Evolutionary conservation across 2,113 vertebrate species (phyloP).

Genomic region (Morone chrysops): DNA sequence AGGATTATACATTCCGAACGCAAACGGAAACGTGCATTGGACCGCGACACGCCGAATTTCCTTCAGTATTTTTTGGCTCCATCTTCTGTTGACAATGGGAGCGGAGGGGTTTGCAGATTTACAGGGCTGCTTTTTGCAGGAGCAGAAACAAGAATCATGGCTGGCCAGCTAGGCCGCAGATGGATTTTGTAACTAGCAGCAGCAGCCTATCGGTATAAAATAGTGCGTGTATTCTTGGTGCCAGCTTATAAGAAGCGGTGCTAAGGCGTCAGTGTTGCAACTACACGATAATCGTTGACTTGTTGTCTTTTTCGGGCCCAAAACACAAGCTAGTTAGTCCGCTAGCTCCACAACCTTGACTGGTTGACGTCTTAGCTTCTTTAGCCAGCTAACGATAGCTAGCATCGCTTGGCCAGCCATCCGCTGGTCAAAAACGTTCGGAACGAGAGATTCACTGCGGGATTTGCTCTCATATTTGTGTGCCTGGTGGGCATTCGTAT

Average conservation of each 20-base stretch:
- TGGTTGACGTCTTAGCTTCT: slow-evolving; percentile 74
- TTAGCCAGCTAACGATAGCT: slow-evolving; percentile 68
- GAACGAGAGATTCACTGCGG: not conserved
- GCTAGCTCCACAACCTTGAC: slow-evolving; percentile 80
- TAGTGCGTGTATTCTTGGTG: slow-evolving; percentile 1
- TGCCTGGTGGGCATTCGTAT: not conserved
- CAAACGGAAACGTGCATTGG: slow-evolving; percentile 32
- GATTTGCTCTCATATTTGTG: slow-evolving; percentile 9
- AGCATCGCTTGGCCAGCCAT: slow-evolving; percentile 37
- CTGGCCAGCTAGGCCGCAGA: slow-evolving; percentile 82
- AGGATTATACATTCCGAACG: slow-evolving; percentile 41
- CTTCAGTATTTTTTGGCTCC: slow-evolving; percentile 1
- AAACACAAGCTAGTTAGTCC: slow-evolving; percentile 41
- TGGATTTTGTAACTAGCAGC: slow-evolving; percentile 45
- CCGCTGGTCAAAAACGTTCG: slow-evolving; percentile 3
- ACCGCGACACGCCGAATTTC: not conserved
- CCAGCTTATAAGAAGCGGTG: not conserved
- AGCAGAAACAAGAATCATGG: slow-evolving; percentile 82
- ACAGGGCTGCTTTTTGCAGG: slow-evolving; percentile 78
- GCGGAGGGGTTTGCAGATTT: slow-evolving; percentile 76
- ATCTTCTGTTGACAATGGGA: slow-evolving; percentile 77
- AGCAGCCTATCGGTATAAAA: slow-evolving; percentile 12
- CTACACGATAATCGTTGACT: not conserved
- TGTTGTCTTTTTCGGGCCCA: slow-evolving; percentile 17
- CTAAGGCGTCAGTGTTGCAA: not conserved